These are phyloP conservation scores for Ammospiza caudacuta DNA, from an alignment of 2,113 vertebrate genomes.

Conservation along the genomic window DNA sequence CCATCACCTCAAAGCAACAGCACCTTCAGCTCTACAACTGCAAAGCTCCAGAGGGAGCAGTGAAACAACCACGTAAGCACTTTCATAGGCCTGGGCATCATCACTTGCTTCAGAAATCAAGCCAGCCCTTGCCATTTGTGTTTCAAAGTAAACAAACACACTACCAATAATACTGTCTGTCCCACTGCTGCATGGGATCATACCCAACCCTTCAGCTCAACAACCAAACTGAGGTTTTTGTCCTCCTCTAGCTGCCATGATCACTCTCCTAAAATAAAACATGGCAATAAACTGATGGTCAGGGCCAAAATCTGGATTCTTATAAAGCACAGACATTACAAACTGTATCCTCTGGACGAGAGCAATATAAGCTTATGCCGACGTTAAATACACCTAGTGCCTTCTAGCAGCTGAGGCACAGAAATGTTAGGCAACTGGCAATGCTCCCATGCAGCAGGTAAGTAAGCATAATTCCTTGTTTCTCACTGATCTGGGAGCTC, in stretches of 20 bases:
- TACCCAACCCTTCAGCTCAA: background rate
- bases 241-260: background rate
- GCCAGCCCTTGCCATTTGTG: background rate
- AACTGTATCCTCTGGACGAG: background rate
- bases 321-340: background rate
- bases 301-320: background rate
- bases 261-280: background rate
- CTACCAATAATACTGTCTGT: background rate
- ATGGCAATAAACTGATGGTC: rapidly evolving
- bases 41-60: background rate
- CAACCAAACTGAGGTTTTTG: background rate
- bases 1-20: background rate
- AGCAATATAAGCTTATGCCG: rapidly evolving
- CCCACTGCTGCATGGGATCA: rapidly evolving
- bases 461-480: background rate
- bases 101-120: background rate
- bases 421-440: background rate
- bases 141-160: background rate
- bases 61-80: background rate
- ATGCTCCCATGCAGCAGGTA: background rate
- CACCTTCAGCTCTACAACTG: rapidly evolving
- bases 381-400: background rate
- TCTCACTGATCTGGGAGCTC: background rate
- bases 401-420: background rate
- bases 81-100: background rate